Conservation (phyloP, 2,888 invertebrate species). For the Neelides folsomi region DNA sequence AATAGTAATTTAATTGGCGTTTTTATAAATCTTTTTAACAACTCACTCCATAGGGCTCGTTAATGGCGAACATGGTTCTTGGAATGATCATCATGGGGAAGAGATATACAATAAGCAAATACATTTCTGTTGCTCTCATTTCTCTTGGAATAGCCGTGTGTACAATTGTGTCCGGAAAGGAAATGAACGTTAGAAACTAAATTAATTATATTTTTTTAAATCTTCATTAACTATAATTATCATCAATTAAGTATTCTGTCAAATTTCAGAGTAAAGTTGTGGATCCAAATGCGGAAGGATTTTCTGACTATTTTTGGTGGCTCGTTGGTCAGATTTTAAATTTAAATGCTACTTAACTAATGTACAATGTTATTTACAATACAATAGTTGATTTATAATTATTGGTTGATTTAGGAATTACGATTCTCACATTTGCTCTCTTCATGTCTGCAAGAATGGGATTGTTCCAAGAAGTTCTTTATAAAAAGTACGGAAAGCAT, state of each 20-base stretch:
- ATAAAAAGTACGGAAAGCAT: constrained; percentile 73
- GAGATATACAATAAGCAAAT: constrained; percentile 66
- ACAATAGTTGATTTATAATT: constrained; percentile 1
- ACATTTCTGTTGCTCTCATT: constrained; percentile 81
- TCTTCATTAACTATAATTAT: constrained; percentile 1
- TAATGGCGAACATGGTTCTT: constrained; percentile 93
- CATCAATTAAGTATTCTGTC: constrained; percentile 12
- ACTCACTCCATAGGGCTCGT: constrained; percentile 54
- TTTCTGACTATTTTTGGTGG: constrained; percentile 49
- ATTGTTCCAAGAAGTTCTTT: constrained; percentile 79
- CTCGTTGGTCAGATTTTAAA: constrained; percentile 39
- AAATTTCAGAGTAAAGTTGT: neutral
- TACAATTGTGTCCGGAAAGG: constrained; percentile 70
- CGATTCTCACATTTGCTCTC: constrained; percentile 69
- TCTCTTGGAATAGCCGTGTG: constrained; percentile 82
- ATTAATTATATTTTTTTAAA: constrained; percentile 7
- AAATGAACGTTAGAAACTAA: constrained; percentile 40
- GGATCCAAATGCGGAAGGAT: constrained; percentile 15
- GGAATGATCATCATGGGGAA: constrained; percentile 79
- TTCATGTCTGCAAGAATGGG: constrained; percentile 92
- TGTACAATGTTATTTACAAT: neutral
- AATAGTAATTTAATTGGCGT: constrained; percentile 6
- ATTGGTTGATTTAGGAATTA: too few relatives aligned
- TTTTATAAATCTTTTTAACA: constrained; percentile 6
- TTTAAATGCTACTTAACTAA: neutral